Evolutionary conservation across 2,797 vertebrate genomes (phyloP).

Genomic region (Helostoma temminkii): DNA sequence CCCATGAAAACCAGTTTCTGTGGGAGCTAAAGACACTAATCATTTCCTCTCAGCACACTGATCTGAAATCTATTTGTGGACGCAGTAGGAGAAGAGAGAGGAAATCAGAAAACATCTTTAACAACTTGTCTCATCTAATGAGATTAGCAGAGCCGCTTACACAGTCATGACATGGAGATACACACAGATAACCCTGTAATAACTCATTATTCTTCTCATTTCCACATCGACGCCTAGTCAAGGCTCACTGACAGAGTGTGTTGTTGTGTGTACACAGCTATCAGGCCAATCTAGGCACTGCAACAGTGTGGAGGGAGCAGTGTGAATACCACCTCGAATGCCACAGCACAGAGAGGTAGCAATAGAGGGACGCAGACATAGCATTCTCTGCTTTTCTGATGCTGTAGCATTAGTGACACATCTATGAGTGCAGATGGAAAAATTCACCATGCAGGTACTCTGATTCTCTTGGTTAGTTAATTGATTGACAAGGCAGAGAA

Average conservation of each 20-base stretch:
- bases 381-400: conserved; percentile 62
- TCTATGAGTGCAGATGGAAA: conserved; percentile 75
- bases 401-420: conserved; percentile 73
- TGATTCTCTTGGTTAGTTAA: conserved; percentile 44
- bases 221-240: conserved; percentile 66
- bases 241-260: conserved; percentile 63
- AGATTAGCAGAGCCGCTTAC: conserved; percentile 83
- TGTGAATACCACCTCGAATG: conserved; percentile 52
- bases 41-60: conserved; percentile 70
- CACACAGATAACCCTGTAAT: conserved; percentile 83
- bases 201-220: conserved; percentile 82
- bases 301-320: conserved; percentile 47
- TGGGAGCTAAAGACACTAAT: conserved; percentile 69
- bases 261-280: conserved; percentile 66
- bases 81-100: conserved; percentile 67
- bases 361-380: conserved; percentile 60
- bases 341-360: conserved; percentile 58
- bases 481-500: conserved; percentile 28
- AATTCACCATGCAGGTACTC: conserved; percentile 47
- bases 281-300: conserved; percentile 65
- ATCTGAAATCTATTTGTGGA: conserved; percentile 83
- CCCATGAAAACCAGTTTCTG: conserved; percentile 54
- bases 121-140: conserved; percentile 85
- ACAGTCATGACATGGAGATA: conserved; percentile 82
- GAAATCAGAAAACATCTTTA: conserved; percentile 83